Percentiles rank a stretch among this genome's conserved stretches.
These are phyloP conservation scores for Limnothrissa miodon DNA, from an alignment of 2,113 vertebrate genomes.

Conservation along the genomic window DNA sequence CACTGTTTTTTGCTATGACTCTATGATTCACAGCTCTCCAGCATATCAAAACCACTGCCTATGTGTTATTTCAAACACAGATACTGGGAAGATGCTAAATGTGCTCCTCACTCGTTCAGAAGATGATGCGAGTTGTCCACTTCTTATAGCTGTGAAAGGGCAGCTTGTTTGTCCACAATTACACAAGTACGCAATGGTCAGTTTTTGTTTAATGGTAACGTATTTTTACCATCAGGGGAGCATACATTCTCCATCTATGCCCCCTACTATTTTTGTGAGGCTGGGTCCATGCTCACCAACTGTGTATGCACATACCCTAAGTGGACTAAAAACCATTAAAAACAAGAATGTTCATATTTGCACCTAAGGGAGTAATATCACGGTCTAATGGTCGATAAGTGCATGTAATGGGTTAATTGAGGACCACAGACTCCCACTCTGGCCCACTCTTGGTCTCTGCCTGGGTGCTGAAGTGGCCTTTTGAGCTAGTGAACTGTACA, in stretches of 20 bases:
- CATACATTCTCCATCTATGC: too few relatives aligned
- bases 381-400: neutral
- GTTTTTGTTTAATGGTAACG: too few relatives aligned
- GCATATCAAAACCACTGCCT: neutral
- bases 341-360: too few relatives aligned
- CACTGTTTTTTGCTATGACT: neutral
- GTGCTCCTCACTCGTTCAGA: neutral
- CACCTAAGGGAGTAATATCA: too few relatives aligned
- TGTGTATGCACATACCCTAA: too few relatives aligned
- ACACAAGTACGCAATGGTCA: too few relatives aligned
- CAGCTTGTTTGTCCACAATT: too few relatives aligned
- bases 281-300: too few relatives aligned
- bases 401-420: neutral
- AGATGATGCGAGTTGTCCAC: neutral
- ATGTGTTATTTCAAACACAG: neutral
- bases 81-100: neutral
- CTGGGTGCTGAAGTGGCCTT: neutral
- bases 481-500: neutral
- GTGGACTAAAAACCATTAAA: too few relatives aligned
- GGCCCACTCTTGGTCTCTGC: neutral
- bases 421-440: neutral
- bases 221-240: too few relatives aligned
- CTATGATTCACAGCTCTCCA: neutral
- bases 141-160: neutral
- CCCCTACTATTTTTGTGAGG: too few relatives aligned